These are phyloP conservation scores for Automeris io DNA, from an alignment of 2,888 invertebrate species.

Conservation along the genomic window DNA sequence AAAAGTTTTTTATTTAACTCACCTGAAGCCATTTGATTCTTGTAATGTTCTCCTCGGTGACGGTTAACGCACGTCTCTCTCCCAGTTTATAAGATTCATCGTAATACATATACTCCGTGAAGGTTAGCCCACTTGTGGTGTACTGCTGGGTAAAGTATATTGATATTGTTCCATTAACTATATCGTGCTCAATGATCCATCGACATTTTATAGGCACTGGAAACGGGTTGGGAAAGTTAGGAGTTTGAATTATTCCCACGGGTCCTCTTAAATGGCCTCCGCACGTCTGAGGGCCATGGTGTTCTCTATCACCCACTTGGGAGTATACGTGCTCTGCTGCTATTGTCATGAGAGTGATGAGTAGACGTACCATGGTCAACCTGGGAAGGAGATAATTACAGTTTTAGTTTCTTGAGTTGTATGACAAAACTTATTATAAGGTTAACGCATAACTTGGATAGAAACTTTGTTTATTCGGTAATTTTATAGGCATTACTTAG, in stretches of 20 bases:
- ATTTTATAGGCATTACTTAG: no score
- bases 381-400: constrained; percentile 35
- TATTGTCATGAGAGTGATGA: constrained; percentile 50
- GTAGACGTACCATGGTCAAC: constrained; percentile 45
- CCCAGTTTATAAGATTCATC: constrained; percentile 82
- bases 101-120: constrained; percentile 87
- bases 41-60: constrained; percentile 86
- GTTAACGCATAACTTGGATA: no score
- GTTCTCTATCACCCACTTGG: constrained; percentile 44
- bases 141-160: constrained; percentile 93
- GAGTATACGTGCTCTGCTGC: constrained; percentile 36
- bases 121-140: constrained; percentile 85
- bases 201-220: constrained; percentile 89
- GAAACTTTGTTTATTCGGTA: no score
- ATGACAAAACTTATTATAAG: no score
- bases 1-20: constrained; percentile 13
- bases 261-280: constrained; percentile 81
- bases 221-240: constrained; percentile 89
- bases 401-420: no score
- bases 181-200: constrained; percentile 91
- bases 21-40: constrained; percentile 78
- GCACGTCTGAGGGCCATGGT: constrained; percentile 71
- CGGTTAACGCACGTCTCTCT: constrained; percentile 80
- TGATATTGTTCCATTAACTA: constrained; percentile 85
- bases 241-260: constrained; percentile 86